A percentile compares a stretch with the other conserved stretches of the same genome.
Evolutionary conservation across 2,797 vertebrate species (phyloP).

Genomic region (Cuniculus paca): DNA sequence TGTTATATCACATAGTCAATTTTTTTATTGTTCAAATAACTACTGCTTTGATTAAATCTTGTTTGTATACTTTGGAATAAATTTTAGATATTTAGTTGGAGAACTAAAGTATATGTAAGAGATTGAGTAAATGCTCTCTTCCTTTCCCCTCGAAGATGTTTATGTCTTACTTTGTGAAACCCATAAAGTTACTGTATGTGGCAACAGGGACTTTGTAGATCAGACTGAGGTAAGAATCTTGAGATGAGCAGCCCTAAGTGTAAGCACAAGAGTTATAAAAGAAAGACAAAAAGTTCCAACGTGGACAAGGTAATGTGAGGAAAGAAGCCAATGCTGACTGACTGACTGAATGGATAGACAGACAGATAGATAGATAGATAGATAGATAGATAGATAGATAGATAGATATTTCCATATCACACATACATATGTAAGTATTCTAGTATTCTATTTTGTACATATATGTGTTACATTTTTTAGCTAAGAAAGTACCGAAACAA

Average conservation of each 20-base stretch:
- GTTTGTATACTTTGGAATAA: background rate
- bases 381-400: background rate
- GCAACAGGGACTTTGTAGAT: background rate
- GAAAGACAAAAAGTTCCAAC: background rate
- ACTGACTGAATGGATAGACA: background rate
- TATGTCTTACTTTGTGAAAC: background rate
- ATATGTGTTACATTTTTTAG: background rate
- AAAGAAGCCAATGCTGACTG: background rate
- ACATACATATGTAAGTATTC: background rate
- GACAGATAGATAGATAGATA: background rate
- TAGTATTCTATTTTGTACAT: too few relatives aligned
- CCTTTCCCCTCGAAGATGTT: background rate
- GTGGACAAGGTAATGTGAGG: background rate
- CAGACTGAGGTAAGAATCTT: background rate
- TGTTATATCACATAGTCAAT: background rate
- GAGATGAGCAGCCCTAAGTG: background rate
- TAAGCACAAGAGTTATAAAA: background rate
- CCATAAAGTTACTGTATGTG: background rate
- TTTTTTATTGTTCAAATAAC: constrained; percentile 10
- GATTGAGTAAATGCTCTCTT: background rate
- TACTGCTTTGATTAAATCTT: background rate
- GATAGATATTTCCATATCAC: background rate
- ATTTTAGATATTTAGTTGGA: background rate
- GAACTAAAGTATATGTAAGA: background rate
- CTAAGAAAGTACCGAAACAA: background rate